These are phyloP conservation scores for Ephestia elutella DNA, from an alignment of 1,140 invertebrate species.

Conservation along the genomic window DNA sequence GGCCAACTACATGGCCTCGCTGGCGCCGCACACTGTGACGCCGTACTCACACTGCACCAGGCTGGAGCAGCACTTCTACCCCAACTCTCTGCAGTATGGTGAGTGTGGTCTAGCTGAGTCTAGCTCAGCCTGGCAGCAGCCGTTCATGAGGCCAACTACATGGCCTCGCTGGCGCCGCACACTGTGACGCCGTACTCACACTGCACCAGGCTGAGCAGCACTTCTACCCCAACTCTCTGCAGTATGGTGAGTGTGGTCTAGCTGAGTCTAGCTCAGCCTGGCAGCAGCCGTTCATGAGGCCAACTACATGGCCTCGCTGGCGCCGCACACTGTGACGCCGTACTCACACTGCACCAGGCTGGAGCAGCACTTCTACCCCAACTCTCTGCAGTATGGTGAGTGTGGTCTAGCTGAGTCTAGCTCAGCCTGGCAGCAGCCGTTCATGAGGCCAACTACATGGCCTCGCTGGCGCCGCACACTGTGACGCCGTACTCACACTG, in stretches of 20 bases:
- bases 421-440: slow-evolving; percentile 42
- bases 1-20: slow-evolving; percentile 30
- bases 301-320: slow-evolving; percentile 28
- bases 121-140: slow-evolving; percentile 29
- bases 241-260: slow-evolving; percentile 78
- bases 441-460: slow-evolving; percentile 45
- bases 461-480: slow-evolving; percentile 34
- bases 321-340: slow-evolving; percentile 42
- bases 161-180: slow-evolving; percentile 27
- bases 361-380: slow-evolving; percentile 88
- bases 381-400: slow-evolving; percentile 85
- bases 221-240: slow-evolving; percentile 86
- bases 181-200: slow-evolving; percentile 62
- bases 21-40: slow-evolving; percentile 39
- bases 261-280: too few species aligned
- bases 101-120: slow-evolving; percentile 38
- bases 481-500: slow-evolving; percentile 65
- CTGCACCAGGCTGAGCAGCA: slow-evolving; percentile 79
- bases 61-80: slow-evolving; percentile 86
- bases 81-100: slow-evolving; percentile 86
- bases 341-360: slow-evolving; percentile 72
- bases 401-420: slow-evolving; percentile 11
- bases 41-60: slow-evolving; percentile 70
- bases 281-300: slow-evolving; percentile 58
- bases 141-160: slow-evolving; percentile 50